Conservation (phyloP, 2,797 vertebrate genomes). For the Typhlichthys subterraneus region DNA sequence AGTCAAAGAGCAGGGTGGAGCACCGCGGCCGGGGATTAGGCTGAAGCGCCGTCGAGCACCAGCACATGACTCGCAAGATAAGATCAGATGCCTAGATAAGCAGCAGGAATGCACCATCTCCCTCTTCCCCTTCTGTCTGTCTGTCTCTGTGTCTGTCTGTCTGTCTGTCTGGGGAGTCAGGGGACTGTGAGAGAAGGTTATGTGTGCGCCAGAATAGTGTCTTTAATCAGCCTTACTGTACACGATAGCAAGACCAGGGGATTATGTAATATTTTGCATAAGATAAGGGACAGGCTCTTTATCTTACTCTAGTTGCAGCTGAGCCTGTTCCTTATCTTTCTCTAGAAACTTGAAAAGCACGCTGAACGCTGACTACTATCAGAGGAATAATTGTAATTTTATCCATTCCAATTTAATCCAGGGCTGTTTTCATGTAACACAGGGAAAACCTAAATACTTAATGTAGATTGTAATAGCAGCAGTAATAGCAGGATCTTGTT, state of each 20-base stretch:
- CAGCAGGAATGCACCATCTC: slow-evolving; percentile 67
- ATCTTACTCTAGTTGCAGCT: slow-evolving; percentile 5
- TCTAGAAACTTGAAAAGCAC: slow-evolving; percentile 26
- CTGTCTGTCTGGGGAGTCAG: slow-evolving; percentile 16
- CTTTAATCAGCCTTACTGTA: slow-evolving; percentile 54
- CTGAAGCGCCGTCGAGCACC: slow-evolving; percentile 44
- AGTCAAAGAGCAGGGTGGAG: slow-evolving; percentile 1
- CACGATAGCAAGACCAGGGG: slow-evolving; percentile 33
- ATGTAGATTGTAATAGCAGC: slow-evolving; percentile 35
- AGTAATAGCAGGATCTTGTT: slow-evolving; percentile 1
- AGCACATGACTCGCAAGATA: slow-evolving; percentile 66
- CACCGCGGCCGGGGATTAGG: slow-evolving; percentile 29
- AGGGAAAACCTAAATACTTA: slow-evolving; percentile 22
- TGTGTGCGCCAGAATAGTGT: slow-evolving; percentile 30
- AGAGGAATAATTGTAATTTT: slow-evolving; percentile 26
- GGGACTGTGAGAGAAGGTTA: background rate
- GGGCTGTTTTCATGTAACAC: slow-evolving; percentile 23
- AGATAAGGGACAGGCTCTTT: background rate
- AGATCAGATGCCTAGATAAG: slow-evolving; percentile 78
- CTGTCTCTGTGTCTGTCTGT: slow-evolving; percentile 38
- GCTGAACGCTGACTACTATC: slow-evolving; percentile 2
- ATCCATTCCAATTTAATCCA: slow-evolving; percentile 30
- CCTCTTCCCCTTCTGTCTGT: slow-evolving; percentile 35
- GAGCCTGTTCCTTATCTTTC: slow-evolving; percentile 37
- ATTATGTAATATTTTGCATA: slow-evolving; percentile 48